Evolutionary conservation across 2,888 invertebrate species (phyloP).

Genomic region (Pseudococcus viburni): DNA sequence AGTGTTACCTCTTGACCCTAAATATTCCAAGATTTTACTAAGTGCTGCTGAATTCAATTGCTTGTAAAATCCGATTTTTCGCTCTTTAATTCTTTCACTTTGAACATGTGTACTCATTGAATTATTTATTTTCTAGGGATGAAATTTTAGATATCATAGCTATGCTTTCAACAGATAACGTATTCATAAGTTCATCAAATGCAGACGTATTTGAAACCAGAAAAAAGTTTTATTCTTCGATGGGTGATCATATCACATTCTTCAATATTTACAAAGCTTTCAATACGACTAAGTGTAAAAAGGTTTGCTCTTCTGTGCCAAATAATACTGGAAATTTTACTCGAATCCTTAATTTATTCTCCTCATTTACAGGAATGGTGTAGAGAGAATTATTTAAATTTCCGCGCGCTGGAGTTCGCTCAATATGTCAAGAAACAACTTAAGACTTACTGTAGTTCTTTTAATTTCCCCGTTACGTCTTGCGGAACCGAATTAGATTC

Average conservation of each 20-base stretch:
- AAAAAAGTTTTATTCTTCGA: constrained; percentile 84
- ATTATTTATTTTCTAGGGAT: constrained; percentile 72
- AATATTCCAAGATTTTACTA: constrained; percentile 85
- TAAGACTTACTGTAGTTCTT: constrained; percentile 78
- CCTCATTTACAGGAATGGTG: constrained; percentile 81
- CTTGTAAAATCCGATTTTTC: constrained; percentile 74
- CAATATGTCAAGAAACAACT: constrained; percentile 86
- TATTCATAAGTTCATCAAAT: constrained; percentile 80
- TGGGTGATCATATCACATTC: constrained; percentile 93
- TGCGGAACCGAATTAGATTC: constrained; percentile 74
- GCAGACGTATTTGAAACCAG: constrained; percentile 81
- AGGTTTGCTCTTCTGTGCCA: neutral
- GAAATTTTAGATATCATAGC: constrained; percentile 87
- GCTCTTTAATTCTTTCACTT: neutral
- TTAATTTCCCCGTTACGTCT: constrained; percentile 75
- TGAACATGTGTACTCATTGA: too few relatives aligned
- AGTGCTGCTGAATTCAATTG: constrained; percentile 84
- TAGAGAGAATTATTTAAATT: constrained; percentile 88
- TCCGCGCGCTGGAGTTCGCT: constrained; percentile 86
- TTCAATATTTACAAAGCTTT: constrained; percentile 90
- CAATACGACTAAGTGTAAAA: constrained; percentile 71
- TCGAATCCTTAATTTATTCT: neutral
- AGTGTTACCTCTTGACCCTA: constrained; percentile 92
- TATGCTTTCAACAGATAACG: constrained; percentile 88
- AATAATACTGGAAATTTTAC: constrained; percentile 1